Percentiles rank a stretch among this genome's conserved stretches.
Conservation (phyloP, 1,140 invertebrate genomes). For the Philaenus spumarius region DNA sequence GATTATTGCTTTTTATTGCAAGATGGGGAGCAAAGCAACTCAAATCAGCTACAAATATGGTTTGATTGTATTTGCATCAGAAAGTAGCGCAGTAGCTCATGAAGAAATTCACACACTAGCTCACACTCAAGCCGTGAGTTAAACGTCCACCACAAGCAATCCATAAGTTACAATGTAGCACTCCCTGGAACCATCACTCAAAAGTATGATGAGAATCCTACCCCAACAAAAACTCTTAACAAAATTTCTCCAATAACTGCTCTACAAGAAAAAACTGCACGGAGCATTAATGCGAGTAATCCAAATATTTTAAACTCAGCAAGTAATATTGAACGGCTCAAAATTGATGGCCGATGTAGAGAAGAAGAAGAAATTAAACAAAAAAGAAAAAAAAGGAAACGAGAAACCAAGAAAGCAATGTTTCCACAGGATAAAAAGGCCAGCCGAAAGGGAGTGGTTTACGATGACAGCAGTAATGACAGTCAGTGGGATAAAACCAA, state of each 20-base stretch:
- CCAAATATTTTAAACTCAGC: not conserved
- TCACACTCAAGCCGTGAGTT: not conserved
- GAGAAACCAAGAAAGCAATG: too few relatives aligned
- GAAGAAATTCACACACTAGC: not conserved
- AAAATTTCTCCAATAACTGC: not conserved
- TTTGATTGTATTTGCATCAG: not conserved
- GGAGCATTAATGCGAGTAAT: not conserved
- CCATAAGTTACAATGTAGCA: too few relatives aligned
- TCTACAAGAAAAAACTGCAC: too few relatives aligned
- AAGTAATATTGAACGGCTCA: not conserved
- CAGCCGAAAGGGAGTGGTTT: too few relatives aligned
- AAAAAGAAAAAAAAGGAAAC: not conserved
- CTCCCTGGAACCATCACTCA: too few relatives aligned
- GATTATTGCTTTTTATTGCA: not conserved
- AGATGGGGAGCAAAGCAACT: not conserved
- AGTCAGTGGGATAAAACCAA: constrained; percentile 1
- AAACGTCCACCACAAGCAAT: not conserved
- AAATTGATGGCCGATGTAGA: not conserved
- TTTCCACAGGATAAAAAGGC: too few relatives aligned
- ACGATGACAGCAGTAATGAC: not conserved
- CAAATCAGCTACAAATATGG: not conserved
- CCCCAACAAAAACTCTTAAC: not conserved
- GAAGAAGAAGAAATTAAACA: not conserved
- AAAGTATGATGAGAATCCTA: too few relatives aligned
- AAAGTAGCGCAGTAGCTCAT: not conserved